Evolutionary conservation across 2,113 vertebrate genomes (phyloP).

Genomic region (Stomatorhinus ivindoensis): DNA sequence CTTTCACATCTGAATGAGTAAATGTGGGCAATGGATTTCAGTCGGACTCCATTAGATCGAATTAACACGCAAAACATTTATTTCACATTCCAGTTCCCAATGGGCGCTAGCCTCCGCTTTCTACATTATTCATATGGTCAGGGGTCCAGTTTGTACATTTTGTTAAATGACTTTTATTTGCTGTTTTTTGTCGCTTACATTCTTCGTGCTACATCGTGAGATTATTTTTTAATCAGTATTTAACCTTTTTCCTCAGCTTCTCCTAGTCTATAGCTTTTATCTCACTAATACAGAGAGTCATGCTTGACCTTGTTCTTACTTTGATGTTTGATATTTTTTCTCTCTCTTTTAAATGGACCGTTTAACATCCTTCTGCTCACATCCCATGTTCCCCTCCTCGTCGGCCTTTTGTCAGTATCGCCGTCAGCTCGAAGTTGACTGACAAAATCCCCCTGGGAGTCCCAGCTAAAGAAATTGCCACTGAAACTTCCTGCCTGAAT

Average conservation of each 20-base stretch:
- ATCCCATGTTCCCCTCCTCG: neutral
- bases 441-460: neutral
- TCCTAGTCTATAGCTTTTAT: neutral
- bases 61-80: neutral
- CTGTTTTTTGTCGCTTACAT: neutral
- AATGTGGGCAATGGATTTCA: neutral
- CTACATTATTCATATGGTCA: neutral
- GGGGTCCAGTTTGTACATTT: neutral
- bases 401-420: neutral
- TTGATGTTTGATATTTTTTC: neutral
- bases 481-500: neutral
- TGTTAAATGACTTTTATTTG: neutral
- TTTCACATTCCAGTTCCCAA: neutral
- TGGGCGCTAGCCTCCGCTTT: neutral
- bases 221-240: neutral
- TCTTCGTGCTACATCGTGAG: neutral
- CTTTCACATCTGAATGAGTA: neutral
- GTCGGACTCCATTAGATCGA: neutral
- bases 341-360: neutral
- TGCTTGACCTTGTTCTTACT: neutral
- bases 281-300: neutral
- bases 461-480: neutral
- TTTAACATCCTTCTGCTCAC: neutral
- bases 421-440: neutral
- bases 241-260: neutral